Base-by-base conservation (phyloP, 2,888 invertebrate genomes). In the Deilephila porcellus region DNA sequence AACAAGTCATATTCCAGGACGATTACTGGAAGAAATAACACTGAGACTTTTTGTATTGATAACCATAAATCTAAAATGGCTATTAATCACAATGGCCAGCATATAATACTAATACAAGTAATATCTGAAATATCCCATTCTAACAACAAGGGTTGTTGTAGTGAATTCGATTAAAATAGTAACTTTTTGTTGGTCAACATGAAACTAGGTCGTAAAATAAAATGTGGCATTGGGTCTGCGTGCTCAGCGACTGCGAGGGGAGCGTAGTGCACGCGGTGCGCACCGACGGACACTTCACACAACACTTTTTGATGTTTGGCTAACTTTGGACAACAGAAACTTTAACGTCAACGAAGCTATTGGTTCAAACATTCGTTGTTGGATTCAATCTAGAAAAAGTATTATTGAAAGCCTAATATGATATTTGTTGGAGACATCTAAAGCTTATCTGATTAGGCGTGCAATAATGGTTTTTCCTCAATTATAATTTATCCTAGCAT, bases 221-320 rank as follows among this genome's bases (percentile, higher is more conserved):
- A 56, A 56, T 19, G n/a, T 56, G 56, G 56, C 56, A 56, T 56
- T 56, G 56, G 56, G 56, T 56, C 56, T 56, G 56, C 56, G 56
- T 56, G 56, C 56, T 56, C 56, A 56, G 56, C 56, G 56, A n/a
- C 19, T 17, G 56, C 56, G 7, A 56, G 56, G 56, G 14, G n/a
- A 56, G 56, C 56, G 56, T 19, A 53, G 14, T 56, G 56, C 56
- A 56, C 56, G 56, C n/a, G 56, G 56, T 56, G 56, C 56, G 56
- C 19, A 17, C n/a, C 19, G 56, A 4, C 45, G 45, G 56, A n/a
- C n/a, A 56, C 19, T 19, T 56, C 56, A 56, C 56, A n/a, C 19
- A n/a, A 56, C 7, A 56, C n/a, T 56, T 56, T 56, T 56, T 56
- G n/a, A 5, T 56, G 19, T 56, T 4, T n/a, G 4, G 4, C 17